A percentile compares a stretch with the other conserved stretches of the same genome.
These are phyloP conservation scores for honey bee (Apis mellifera) DNA, from an alignment of 1,140 invertebrate genomes.

Conservation along the genomic window Amel_HAv3.1 CM009934.2:12070001-12070500, in stretches of 20 bases:
- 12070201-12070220: slow-evolving; percentile 21
- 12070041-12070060: slow-evolving; percentile 57
- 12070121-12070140: no score
- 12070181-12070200: not conserved
- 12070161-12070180: slow-evolving; percentile 19
- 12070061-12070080: slow-evolving; percentile 13
- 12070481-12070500: not conserved
- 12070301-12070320: not conserved
- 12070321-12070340: not conserved
- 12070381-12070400: no score
- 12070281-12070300: not conserved
- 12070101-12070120: not conserved
- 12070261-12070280: not conserved
- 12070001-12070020: slow-evolving; percentile 48
- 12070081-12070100: no score
- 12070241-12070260: no score
- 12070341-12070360: no score
- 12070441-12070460: not conserved
- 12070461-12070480: not conserved
- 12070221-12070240: not conserved
- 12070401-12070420: no score
- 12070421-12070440: no score
- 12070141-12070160: not conserved
- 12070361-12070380: no score
- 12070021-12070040: slow-evolving; percentile 63